Percentiles rank a stretch among this genome's conserved stretches.
These are phyloP conservation scores for Athetis lepigone DNA, from an alignment of 2,888 invertebrate genomes.

Conservation along the genomic window DNA sequence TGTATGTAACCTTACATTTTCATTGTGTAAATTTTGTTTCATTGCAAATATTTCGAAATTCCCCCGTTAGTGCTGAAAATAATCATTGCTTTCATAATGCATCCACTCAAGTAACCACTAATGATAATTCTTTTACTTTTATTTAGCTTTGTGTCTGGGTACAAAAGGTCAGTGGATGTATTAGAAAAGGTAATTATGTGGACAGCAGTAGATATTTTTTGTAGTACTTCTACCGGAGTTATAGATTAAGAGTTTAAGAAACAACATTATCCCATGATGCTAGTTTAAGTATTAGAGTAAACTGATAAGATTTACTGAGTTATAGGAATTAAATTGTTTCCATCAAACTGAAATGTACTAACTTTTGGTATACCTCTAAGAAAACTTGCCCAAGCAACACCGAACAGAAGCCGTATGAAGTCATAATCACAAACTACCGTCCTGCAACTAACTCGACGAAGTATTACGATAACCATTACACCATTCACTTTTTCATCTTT, in stretches of 20 bases:
- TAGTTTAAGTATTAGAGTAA: too few species aligned
- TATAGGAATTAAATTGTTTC: too few species aligned
- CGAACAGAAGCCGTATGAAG: background rate
- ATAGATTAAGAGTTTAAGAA: too few species aligned
- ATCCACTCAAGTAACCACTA: background rate
- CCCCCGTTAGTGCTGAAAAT: background rate
- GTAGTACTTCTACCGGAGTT: background rate
- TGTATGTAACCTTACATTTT: slow-evolving; percentile 4
- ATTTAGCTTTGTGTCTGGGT: background rate
- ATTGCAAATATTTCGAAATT: slow-evolving; percentile 9
- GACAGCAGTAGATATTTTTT: background rate
- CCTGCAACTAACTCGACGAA: slow-evolving; percentile 11
- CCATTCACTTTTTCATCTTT: slow-evolving; percentile 53
- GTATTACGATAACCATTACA: slow-evolving; percentile 39
- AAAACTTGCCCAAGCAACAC: background rate
- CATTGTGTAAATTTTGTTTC: slow-evolving; percentile 16
- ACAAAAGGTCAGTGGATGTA: background rate
- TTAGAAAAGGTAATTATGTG: background rate
- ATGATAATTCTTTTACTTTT: background rate
- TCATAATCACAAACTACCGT: slow-evolving; percentile 3
- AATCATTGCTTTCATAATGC: background rate
- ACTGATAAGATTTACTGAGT: too few species aligned
- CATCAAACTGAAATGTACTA: too few species aligned
- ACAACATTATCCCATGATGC: too few species aligned
- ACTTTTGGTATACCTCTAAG: background rate